Conservation (phyloP, 2,113 vertebrate genomes). For the Diadophis punctatus region DNA sequence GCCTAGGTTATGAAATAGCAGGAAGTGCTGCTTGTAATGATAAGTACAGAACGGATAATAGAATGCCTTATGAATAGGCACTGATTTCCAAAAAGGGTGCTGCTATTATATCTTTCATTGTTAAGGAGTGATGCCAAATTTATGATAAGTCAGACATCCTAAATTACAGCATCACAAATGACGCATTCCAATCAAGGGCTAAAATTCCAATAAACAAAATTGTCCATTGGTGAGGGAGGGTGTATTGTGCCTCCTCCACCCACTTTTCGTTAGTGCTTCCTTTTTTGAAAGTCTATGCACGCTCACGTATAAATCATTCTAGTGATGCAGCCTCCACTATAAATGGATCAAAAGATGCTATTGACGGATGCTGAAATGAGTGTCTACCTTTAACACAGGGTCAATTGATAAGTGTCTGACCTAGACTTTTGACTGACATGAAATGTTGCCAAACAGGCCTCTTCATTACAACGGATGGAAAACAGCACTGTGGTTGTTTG, state of each 20-base stretch:
- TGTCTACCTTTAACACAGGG: slow-evolving; percentile 71
- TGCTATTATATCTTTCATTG: slow-evolving; percentile 46
- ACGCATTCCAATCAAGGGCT: slow-evolving; percentile 23
- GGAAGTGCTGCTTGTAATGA: slow-evolving; percentile 58
- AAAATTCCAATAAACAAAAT: slow-evolving; percentile 10
- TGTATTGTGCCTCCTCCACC: not conserved
- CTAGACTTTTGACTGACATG: slow-evolving; percentile 71
- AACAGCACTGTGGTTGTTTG: not conserved
- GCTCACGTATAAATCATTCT: slow-evolving; percentile 44
- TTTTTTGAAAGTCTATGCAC: slow-evolving; percentile 49
- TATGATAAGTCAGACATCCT: slow-evolving; percentile 26
- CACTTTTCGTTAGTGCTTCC: slow-evolving; percentile 31
- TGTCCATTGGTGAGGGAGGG: not conserved
- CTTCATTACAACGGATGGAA: slow-evolving; percentile 45
- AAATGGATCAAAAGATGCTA: slow-evolving; percentile 69
- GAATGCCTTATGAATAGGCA: slow-evolving; percentile 52
- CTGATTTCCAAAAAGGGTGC: slow-evolving; percentile 39
- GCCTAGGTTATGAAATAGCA: slow-evolving; percentile 53
- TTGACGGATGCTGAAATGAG: slow-evolving; percentile 72
- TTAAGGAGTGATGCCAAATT: slow-evolving; percentile 18
- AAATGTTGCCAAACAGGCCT: slow-evolving; percentile 66
- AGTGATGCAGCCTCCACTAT: slow-evolving; percentile 38
- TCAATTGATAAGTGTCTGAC: slow-evolving; percentile 78
- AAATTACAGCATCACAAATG: not conserved
- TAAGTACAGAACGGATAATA: slow-evolving; percentile 59